Conservation (phyloP, 1,140 invertebrate species). For the Drosophila repletoides region DNA sequence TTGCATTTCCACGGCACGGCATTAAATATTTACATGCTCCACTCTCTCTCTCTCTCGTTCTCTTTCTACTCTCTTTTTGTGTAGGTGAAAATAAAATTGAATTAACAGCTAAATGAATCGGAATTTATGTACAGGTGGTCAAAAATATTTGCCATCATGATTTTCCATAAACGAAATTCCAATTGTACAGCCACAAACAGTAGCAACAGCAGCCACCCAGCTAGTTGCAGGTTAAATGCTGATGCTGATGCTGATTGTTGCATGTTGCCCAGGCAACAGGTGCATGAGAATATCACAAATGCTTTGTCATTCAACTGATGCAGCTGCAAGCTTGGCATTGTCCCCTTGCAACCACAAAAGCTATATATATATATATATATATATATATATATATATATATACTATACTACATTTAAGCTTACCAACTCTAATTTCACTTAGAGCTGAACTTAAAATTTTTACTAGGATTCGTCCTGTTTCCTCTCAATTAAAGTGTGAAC, state of each 20-base stretch:
- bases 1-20: slow-evolving; percentile 37
- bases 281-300: slow-evolving; percentile 25
- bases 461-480: no score
- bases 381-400: no score
- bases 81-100: slow-evolving; percentile 52
- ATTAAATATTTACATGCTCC: slow-evolving; percentile 36
- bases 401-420: no score
- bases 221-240: background rate
- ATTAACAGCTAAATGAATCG: slow-evolving; percentile 68
- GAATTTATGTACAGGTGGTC: slow-evolving; percentile 55
- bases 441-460: no score
- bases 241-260: background rate
- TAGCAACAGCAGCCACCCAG: slow-evolving; percentile 11
- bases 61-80: background rate
- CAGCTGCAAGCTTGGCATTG: background rate
- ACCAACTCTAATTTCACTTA: no score
- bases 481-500: no score
- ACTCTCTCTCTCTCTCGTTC: background rate
- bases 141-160: slow-evolving; percentile 33
- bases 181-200: slow-evolving; percentile 21
- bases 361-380: background rate
- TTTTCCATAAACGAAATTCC: slow-evolving; percentile 15
- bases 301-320: background rate
- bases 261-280: slow-evolving; percentile 50
- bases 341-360: background rate